A percentile compares a stretch with the other conserved stretches of the same genome.
Evolutionary conservation across 1,140 invertebrate species (phyloP).

Genomic region (Goniozus legneri): DNA sequence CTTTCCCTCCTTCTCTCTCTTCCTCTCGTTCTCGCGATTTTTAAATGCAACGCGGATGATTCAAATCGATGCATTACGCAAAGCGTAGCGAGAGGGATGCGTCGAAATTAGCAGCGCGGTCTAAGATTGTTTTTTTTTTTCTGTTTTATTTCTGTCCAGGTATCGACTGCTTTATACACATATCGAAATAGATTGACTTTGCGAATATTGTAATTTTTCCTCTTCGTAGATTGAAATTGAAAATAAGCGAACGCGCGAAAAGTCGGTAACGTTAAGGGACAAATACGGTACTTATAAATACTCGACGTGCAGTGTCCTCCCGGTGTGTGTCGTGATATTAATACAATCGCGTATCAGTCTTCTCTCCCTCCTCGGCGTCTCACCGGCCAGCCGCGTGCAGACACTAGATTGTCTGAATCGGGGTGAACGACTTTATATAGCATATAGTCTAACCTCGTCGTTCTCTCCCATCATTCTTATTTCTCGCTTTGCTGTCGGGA

Average conservation of each 20-base stretch:
- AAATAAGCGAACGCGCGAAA: no score
- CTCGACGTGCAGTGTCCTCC: constrained; percentile 42
- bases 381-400: constrained; percentile 43
- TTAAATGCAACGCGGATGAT: background rate
- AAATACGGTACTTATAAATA: no score
- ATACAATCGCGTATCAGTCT: constrained; percentile 56
- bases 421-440: constrained; percentile 57
- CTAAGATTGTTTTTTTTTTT: no score
- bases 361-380: constrained; percentile 8
- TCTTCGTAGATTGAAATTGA: no score
- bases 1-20: no score
- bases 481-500: constrained; percentile 23
- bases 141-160: no score
- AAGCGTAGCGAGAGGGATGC: background rate
- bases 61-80: background rate
- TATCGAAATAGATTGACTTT: no score
- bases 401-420: constrained; percentile 57
- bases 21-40: no score
- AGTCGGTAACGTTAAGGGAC: no score
- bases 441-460: constrained; percentile 22
- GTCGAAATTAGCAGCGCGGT: constrained; percentile 10
- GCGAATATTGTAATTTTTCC: no score
- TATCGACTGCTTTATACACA: no score
- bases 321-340: constrained; percentile 55
- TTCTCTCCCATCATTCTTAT: constrained; percentile 12